Evolutionary conservation across 2,113 vertebrate genomes (phyloP).

Genomic region (Chaetura pelagica): DNA sequence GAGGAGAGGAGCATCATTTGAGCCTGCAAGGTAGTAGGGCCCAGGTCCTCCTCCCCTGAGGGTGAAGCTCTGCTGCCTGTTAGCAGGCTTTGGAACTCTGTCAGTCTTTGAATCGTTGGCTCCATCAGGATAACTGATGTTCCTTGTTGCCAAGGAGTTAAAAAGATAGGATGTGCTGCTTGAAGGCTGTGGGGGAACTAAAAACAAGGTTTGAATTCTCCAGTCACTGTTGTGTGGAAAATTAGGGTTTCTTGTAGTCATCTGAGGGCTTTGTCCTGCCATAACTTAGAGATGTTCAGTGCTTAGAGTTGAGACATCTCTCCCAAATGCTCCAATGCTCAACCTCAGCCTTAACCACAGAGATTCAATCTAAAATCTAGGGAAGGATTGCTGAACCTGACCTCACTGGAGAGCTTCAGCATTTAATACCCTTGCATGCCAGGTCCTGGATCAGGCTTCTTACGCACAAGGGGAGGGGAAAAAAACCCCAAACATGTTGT

Average conservation of each 20-base stretch:
- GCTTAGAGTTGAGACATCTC: background rate
- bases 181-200: background rate
- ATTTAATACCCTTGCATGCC: background rate
- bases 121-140: background rate
- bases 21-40: background rate
- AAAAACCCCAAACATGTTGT: background rate
- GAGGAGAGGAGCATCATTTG: background rate
- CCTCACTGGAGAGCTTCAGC: background rate
- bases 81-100: background rate
- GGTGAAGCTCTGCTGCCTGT: background rate
- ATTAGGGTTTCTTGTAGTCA: background rate
- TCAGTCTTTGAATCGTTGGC: fast-evolving
- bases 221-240: background rate
- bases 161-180: background rate
- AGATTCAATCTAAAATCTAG: background rate
- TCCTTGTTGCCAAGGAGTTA: background rate
- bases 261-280: background rate
- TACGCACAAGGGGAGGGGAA: no score
- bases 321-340: background rate
- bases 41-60: background rate
- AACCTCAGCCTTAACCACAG: background rate
- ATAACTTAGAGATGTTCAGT: fast-evolving
- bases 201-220: background rate
- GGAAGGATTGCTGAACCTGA: background rate
- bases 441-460: background rate